phyloP scores from a whole-genome alignment of 2,888 invertebrate species.

The Caenorhabditis zanzibari region DNA sequence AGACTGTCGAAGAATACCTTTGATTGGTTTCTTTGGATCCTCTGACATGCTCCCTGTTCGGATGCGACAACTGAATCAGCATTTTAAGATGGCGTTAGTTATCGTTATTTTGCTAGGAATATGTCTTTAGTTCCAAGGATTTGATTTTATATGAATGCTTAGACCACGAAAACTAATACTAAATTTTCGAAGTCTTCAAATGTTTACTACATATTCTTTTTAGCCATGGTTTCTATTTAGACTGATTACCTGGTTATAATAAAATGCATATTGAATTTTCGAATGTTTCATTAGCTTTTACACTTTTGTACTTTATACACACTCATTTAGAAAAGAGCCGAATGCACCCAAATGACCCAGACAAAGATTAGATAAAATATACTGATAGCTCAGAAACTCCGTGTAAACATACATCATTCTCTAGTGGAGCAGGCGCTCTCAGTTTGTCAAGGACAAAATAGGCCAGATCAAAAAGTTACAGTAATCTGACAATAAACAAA shows the following conservation, averaged over 20 bases:
- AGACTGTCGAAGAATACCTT: constrained; percentile 55
- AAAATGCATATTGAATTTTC: constrained; percentile 5
- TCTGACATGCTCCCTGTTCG: constrained; percentile 56
- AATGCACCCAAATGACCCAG: constrained; percentile 5
- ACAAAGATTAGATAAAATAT: constrained; percentile 14
- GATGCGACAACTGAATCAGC: constrained; percentile 26
- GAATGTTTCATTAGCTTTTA: neutral
- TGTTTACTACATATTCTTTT: neutral
- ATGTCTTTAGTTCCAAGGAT: neutral
- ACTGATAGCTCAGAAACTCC: neutral
- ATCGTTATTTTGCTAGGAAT: neutral
- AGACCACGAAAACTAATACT: constrained; percentile 25
- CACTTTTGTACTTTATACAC: neutral
- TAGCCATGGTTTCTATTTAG: neutral
- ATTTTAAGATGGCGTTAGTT: neutral
- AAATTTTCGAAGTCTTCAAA: too few species aligned
- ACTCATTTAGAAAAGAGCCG: neutral
- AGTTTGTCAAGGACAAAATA: neutral
- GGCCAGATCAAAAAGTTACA: neutral
- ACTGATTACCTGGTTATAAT: constrained; percentile 6
- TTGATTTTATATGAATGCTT: neutral
- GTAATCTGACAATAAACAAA: neutral
- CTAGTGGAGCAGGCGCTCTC: neutral
- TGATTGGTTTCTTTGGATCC: constrained; percentile 50
- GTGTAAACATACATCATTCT: neutral